Evolutionary conservation across 2,797 vertebrate genomes (phyloP), one percentile per base, ranked within the genome.

Genomic region (Coccyzus lansbergi): DNA sequence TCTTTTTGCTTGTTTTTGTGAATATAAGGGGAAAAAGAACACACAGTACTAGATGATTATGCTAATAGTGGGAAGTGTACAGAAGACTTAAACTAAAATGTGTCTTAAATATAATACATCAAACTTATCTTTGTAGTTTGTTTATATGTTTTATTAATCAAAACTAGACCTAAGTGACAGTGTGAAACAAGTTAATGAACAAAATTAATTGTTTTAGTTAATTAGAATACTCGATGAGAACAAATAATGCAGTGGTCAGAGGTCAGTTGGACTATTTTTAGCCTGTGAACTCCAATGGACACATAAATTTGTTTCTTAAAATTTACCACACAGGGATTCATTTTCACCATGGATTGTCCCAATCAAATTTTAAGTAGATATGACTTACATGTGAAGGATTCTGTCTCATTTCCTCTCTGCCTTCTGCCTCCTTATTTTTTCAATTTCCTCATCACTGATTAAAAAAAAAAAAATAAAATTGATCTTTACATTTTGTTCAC

Each of bases 391-490:
- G 8, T n/a, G 10, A 75, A 71, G 7, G 18, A 64, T 84, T 71
- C 25, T 69, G 3, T 22, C 12, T 74, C 29, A 28, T 10, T 18
- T 21, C 22, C 22, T 34, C 29, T 6, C 5, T 44, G 17, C 14
- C 1, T 7, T 3, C 8, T 17, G 18, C 17, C 2, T 2, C 7
- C 3, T 22, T 62, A 48, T 18, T 31, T 18, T 31, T 25, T 18
- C 19, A 71, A 4, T 63, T 56, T 67, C 58, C 34, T 10, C 16
- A 83, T 5, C 17, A 78, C 10, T 64, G 14, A 28, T 49, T 49
- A 26, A 14, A 83, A 24, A 40, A n/a, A 4, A 58, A 36, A 8
- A 80, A n/a, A n/a, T n/a, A n/a, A 24, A 38, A 24, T 10, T 2
- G 25, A 3, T 55, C 46, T 60, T 49, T 10, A 52, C 13, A 18